These are phyloP conservation scores for Bombus sibiricus DNA, from an alignment of 1,140 invertebrate genomes.

Conservation along the genomic window DNA sequence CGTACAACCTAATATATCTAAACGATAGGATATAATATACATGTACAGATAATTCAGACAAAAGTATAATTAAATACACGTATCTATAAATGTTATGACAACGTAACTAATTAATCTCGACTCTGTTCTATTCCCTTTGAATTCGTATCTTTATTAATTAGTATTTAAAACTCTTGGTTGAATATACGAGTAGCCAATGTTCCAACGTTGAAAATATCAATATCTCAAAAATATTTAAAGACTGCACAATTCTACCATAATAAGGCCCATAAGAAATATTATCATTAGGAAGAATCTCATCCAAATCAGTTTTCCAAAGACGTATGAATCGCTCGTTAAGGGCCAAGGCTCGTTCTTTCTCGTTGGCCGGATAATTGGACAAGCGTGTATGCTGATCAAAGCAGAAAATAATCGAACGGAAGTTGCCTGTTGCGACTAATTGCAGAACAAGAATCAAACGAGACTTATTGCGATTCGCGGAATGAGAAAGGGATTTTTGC, in stretches of 20 bases:
- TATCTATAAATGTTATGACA: neutral
- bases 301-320: neutral
- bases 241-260: neutral
- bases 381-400: neutral
- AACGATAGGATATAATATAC: no score
- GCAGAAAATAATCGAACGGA: constrained; percentile 36
- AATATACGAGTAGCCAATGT: neutral
- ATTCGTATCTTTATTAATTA: no score
- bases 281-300: neutral
- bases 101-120: neutral
- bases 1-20: no score
- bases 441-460: constrained; percentile 35
- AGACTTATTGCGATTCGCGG: constrained; percentile 32
- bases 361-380: constrained; percentile 33
- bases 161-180: no score
- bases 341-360: neutral
- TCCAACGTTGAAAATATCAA: neutral
- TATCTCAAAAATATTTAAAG: no score
- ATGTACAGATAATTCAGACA: no score
- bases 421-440: constrained; percentile 41
- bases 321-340: neutral
- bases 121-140: no score
- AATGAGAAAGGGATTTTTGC: constrained; percentile 22
- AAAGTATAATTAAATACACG: neutral
- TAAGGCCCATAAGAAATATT: neutral